These are phyloP conservation scores for Orthosia gracilis DNA, from an alignment of 2,888 invertebrate species.

Conservation along the genomic window DNA sequence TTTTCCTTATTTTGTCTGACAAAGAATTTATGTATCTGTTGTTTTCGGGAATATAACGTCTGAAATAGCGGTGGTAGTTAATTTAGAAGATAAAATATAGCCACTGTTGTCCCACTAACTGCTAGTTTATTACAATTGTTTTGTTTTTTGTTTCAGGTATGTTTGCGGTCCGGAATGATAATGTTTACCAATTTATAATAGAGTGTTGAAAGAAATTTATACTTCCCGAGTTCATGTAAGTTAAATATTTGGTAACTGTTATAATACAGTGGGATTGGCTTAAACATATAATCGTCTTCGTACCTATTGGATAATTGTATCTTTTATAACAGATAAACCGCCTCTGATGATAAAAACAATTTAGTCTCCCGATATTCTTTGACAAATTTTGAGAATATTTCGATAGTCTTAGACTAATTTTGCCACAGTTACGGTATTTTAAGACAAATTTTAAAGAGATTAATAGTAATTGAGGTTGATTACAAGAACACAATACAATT, in stretches of 20 bases:
- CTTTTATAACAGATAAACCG: not conserved
- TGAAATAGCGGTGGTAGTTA: conserved; percentile 38
- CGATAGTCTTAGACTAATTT: not conserved
- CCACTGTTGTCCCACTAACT: conserved; percentile 21
- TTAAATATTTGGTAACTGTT: not conserved
- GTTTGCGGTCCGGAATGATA: conserved; percentile 23
- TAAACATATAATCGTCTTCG: too few species aligned
- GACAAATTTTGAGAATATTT: conserved; percentile 3
- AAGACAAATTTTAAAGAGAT: not conserved
- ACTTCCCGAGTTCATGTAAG: conserved; percentile 2
- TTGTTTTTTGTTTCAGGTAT: conserved; percentile 62
- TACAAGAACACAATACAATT: too few species aligned
- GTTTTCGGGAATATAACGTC: conserved; percentile 56
- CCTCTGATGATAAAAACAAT: not conserved
- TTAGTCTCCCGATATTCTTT: conserved; percentile 7
- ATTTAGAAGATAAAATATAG: conserved; percentile 48
- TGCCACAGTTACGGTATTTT: too few species aligned
- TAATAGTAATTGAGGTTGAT: too few species aligned
- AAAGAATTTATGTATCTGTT: conserved; percentile 62
- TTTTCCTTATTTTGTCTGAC: conserved; percentile 51
- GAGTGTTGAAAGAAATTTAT: not conserved
- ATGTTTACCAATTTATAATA: not conserved
- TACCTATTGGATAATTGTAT: too few species aligned
- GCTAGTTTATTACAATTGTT: conserved; percentile 50
- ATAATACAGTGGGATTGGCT: not conserved